Conservation (phyloP, 2,113 vertebrate species). For the Falcunculus frontatus region DNA sequence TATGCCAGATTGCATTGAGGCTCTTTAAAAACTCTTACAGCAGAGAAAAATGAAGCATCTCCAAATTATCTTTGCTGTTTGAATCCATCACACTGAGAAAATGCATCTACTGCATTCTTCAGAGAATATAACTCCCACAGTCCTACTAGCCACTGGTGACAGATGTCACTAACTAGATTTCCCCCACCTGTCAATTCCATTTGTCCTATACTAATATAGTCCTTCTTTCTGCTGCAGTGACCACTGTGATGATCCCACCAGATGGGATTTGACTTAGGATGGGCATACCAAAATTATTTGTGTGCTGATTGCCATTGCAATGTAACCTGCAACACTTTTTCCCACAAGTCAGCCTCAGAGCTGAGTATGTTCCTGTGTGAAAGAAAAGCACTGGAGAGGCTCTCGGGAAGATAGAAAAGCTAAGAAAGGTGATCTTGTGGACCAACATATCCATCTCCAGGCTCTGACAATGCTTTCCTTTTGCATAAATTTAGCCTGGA, state of each 20-base stretch:
- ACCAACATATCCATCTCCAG: background rate
- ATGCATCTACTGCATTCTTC: background rate
- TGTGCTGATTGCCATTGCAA: background rate
- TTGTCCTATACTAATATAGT: background rate
- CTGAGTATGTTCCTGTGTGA: background rate
- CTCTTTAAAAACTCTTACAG: background rate
- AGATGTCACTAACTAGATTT: background rate
- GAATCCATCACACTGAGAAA: background rate
- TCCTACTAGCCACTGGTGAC: background rate
- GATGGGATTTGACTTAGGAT: background rate
- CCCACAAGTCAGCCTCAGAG: background rate
- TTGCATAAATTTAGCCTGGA: background rate
- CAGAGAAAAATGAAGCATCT: background rate
- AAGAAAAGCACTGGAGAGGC: background rate
- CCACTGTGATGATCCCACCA: background rate
- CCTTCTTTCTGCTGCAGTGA: background rate
- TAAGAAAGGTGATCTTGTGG: background rate
- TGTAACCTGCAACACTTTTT: background rate
- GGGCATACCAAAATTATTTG: background rate
- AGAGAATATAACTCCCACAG: background rate
- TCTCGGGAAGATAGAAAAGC: background rate
- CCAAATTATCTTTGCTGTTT: background rate
- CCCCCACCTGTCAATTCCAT: background rate
- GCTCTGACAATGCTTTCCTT: background rate
- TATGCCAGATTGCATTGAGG: background rate